Conservation (phyloP, 2,888 invertebrate species). For the Schizaphis graminum region DNA sequence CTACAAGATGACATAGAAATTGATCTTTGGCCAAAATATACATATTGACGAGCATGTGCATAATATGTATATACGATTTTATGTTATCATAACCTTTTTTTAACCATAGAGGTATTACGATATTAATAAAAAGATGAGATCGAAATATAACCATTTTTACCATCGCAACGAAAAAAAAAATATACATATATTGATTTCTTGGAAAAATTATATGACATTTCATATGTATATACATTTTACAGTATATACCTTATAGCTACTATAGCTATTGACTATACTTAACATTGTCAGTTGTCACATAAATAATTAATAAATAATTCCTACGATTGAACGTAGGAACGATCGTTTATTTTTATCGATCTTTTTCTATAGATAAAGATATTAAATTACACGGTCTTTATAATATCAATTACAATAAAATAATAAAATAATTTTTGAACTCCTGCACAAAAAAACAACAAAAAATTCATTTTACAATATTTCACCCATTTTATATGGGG, state of each 20-base stretch:
- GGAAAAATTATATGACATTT: background rate
- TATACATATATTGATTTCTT: background rate
- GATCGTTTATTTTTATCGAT: no score
- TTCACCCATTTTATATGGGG: background rate
- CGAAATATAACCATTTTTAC: background rate
- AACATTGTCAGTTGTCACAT: background rate
- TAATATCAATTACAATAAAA: no score
- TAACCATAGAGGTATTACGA: background rate
- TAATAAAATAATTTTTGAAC: background rate
- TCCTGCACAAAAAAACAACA: background rate
- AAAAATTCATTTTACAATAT: background rate
- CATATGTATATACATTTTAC: background rate
- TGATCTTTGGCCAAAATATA: background rate
- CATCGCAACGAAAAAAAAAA: background rate
- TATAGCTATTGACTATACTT: background rate
- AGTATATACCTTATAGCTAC: background rate
- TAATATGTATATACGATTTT: background rate
- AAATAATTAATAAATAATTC: background rate
- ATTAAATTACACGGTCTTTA: no score
- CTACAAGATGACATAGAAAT: background rate
- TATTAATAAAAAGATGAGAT: background rate
- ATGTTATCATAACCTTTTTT: background rate
- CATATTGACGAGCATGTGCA: background rate
- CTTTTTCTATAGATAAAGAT: background rate
- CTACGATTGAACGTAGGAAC: background rate